Conservation (phyloP, 1,140 invertebrate species). For the Asbolus verrucosus region DNA sequence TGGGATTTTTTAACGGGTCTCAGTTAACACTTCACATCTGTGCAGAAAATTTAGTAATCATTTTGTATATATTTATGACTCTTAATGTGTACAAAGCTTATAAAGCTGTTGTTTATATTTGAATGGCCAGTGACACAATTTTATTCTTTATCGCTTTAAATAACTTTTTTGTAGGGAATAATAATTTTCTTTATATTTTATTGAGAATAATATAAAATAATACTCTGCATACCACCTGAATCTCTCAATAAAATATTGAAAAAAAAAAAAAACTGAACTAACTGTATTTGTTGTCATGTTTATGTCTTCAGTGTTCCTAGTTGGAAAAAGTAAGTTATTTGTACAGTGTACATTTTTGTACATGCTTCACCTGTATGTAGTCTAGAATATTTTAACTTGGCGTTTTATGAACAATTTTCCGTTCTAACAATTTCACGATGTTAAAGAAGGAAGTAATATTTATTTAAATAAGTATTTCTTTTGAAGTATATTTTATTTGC, state of each 20-base stretch:
- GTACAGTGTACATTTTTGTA: constrained; percentile 51
- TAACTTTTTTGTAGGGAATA: background rate
- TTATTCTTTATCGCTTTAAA: too few relatives aligned
- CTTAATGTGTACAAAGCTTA: constrained; percentile 37
- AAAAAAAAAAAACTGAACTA: constrained; percentile 15
- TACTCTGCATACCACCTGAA: constrained; percentile 39
- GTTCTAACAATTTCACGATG: background rate
- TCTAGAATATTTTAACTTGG: constrained; percentile 13
- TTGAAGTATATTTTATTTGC: background rate
- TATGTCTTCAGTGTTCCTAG: constrained; percentile 59
- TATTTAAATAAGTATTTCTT: constrained; percentile 6
- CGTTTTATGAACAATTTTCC: background rate
- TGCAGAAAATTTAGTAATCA: constrained; percentile 14
- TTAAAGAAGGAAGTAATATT: background rate
- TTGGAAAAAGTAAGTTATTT: constrained; percentile 65
- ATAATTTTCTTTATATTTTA: constrained; percentile 27
- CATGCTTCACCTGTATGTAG: constrained; percentile 20
- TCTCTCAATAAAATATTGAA: constrained; percentile 43
- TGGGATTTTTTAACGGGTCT: constrained; percentile 1
- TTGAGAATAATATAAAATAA: constrained; percentile 26
- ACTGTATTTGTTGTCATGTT: constrained; percentile 56
- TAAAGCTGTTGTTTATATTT: too few relatives aligned
- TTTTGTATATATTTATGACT: constrained; percentile 21
- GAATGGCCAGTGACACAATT: constrained; percentile 11
- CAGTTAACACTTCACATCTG: constrained; percentile 1